Evolutionary conservation across 2,888 invertebrate species (phyloP).

Genomic region (Scaptomyza tumidula): DNA sequence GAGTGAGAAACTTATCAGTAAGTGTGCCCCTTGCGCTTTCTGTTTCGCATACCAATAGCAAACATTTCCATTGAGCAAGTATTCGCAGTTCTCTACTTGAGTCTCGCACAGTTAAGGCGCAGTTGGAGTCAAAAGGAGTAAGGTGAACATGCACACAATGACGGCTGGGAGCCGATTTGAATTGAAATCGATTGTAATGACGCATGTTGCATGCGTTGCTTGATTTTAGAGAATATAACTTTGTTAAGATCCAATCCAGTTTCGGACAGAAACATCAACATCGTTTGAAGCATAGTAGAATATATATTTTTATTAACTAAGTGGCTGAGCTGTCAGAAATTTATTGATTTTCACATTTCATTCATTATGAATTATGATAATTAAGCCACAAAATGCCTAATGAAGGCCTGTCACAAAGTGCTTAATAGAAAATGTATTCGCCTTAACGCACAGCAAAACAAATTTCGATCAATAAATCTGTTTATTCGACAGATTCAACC

Average conservation of each 20-base stretch:
- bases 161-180: slow-evolving; percentile 23
- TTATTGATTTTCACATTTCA: slow-evolving; percentile 48
- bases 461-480: slow-evolving; percentile 55
- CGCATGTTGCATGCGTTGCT: not conserved
- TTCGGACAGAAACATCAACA: not conserved
- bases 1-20: slow-evolving; percentile 29
- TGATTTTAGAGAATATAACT: not conserved
- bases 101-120: slow-evolving; percentile 4
- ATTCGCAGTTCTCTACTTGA: slow-evolving; percentile 19
- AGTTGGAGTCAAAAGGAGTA: slow-evolving; percentile 9
- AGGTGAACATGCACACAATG: not conserved
- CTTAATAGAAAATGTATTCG: slow-evolving; percentile 47
- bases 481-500: slow-evolving; percentile 28
- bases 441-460: slow-evolving; percentile 33
- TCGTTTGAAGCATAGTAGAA: slow-evolving; percentile 2
- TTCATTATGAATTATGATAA: slow-evolving; percentile 60
- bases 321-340: slow-evolving; percentile 28
- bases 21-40: slow-evolving; percentile 28
- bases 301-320: slow-evolving; percentile 42
- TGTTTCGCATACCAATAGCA: slow-evolving; percentile 33
- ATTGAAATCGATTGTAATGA: not conserved
- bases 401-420: slow-evolving; percentile 51
- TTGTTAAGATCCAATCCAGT: not conserved
- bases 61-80: slow-evolving; percentile 39
- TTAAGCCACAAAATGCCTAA: slow-evolving; percentile 57